A percentile compares a stretch with the other conserved stretches of the same genome.
Conservation (phyloP, 2,113 vertebrate species). For the Furnarius figulus region DNA sequence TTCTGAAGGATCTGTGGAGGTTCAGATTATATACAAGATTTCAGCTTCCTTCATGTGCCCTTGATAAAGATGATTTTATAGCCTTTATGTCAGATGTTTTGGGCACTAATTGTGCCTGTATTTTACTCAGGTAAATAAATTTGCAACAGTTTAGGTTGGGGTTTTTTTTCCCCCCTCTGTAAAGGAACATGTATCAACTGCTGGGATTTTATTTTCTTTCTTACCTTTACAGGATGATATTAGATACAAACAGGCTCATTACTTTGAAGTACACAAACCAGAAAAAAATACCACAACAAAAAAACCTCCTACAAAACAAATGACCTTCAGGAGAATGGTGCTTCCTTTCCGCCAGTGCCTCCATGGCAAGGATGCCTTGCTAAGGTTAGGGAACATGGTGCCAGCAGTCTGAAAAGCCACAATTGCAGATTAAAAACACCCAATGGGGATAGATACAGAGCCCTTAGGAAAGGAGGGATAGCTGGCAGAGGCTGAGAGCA, state of each 20-base stretch:
- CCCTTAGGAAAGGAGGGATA: neutral
- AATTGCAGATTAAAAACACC: neutral
- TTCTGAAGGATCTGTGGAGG: neutral
- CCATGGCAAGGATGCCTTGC: neutral
- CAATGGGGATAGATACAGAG: neutral
- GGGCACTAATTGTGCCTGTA: neutral
- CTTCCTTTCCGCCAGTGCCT: neutral
- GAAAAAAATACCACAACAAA: neutral
- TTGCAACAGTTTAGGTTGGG: neutral
- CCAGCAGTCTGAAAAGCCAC: neutral
- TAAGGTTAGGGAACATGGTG: neutral
- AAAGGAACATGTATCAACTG: neutral
- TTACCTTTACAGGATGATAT: neutral
- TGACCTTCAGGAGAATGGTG: neutral
- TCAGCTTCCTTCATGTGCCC: neutral
- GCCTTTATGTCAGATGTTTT: neutral
- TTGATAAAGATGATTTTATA: conserved; percentile 1
- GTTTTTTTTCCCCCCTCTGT: accelerated
- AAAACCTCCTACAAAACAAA: neutral
- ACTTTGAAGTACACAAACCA: neutral
- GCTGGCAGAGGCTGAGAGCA: neutral
- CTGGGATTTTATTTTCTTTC: neutral
- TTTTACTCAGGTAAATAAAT: neutral
- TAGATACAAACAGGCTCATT: conserved; percentile 1
- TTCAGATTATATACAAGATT: neutral